Conservation (phyloP, 2,113 vertebrate species). For the Lota lota region DNA sequence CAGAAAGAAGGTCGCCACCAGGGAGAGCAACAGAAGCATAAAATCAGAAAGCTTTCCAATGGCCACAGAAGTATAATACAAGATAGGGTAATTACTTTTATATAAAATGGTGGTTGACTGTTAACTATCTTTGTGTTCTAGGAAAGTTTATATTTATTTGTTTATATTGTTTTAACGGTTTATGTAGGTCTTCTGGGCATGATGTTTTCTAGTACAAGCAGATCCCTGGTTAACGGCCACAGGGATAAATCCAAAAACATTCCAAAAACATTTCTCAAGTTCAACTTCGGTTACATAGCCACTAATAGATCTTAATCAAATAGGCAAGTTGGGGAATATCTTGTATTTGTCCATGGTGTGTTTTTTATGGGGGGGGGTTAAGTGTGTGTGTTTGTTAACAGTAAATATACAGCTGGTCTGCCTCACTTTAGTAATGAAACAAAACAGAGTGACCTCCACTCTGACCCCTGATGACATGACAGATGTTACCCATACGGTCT, state of each 20-base stretch:
- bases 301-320: background rate
- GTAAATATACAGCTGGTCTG: background rate
- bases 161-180: too few species aligned
- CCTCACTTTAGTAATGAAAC: conserved; percentile 10
- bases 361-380: too few species aligned
- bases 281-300: background rate
- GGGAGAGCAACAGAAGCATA: conserved; percentile 23
- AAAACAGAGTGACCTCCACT: background rate
- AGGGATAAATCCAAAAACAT: background rate
- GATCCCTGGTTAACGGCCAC: background rate
- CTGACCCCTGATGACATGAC: conserved; percentile 8
- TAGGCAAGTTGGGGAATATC: background rate
- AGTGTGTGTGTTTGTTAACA: background rate
- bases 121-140: too few species aligned
- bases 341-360: background rate
- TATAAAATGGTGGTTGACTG: background rate
- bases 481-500: background rate
- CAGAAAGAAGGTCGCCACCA: conserved; percentile 24
- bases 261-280: background rate
- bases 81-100: background rate
- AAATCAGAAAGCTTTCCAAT: background rate
- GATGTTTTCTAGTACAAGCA: background rate
- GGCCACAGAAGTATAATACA: background rate
- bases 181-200: background rate
- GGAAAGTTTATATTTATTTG: too few species aligned